phyloP scores from a whole-genome alignment of 2,797 vertebrate genomes.

The Bryconaethiops microstoma region DNA sequence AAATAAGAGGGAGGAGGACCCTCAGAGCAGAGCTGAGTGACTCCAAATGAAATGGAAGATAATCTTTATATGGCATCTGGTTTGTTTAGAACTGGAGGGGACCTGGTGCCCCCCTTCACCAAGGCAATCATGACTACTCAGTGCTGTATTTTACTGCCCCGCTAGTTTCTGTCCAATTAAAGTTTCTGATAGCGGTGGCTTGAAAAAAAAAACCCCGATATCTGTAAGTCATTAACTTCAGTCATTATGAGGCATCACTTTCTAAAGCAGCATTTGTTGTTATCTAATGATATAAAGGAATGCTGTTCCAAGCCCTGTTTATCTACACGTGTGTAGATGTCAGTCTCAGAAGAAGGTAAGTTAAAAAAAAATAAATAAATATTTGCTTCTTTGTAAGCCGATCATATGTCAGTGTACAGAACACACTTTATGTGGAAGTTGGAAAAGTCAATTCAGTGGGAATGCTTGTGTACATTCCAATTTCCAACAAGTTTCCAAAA shows the following conservation, averaged over 20 bases:
- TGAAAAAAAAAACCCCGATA: slow-evolving; percentile 28
- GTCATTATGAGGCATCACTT: slow-evolving; percentile 19
- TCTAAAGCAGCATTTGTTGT: slow-evolving; percentile 14
- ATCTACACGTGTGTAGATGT: slow-evolving; percentile 27
- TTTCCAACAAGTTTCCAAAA: slow-evolving; percentile 31
- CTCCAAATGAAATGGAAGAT: slow-evolving; percentile 75
- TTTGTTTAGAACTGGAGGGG: slow-evolving; percentile 72
- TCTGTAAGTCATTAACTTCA: slow-evolving; percentile 7
- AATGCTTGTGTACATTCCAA: slow-evolving; percentile 11
- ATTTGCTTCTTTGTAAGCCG: slow-evolving; percentile 15
- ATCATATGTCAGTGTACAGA: slow-evolving; percentile 31
- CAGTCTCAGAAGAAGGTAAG: slow-evolving; percentile 13
- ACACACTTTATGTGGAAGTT: slow-evolving; percentile 35
- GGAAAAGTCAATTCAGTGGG: slow-evolving; percentile 31
- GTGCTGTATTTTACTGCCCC: slow-evolving; percentile 31
- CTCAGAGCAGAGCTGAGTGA: slow-evolving; percentile 69
- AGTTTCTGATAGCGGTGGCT: slow-evolving; percentile 11
- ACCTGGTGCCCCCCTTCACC: slow-evolving; percentile 25
- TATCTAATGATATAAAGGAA: neutral
- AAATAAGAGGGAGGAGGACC: slow-evolving; percentile 16
- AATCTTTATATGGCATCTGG: slow-evolving; percentile 78
- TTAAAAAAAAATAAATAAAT: slow-evolving; percentile 27
- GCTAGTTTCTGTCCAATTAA: slow-evolving; percentile 37
- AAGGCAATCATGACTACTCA: slow-evolving; percentile 41
- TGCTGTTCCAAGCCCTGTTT: slow-evolving; percentile 2